Base-by-base conservation (phyloP, 2,888 invertebrate genomes). In the Dione juno region DNA sequence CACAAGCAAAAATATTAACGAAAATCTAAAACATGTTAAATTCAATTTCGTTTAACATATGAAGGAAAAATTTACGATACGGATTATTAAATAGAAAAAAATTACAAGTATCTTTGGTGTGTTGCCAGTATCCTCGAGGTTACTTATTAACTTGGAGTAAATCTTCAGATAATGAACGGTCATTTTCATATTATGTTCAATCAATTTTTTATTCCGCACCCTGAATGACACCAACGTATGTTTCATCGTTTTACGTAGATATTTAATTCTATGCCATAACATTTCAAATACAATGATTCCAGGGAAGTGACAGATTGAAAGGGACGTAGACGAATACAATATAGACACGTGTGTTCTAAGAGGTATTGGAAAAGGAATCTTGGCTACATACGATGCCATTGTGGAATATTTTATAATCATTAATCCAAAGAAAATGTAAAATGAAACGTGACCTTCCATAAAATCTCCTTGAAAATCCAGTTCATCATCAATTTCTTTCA, bases 341-440 rank as follows among this genome's bases (percentile, higher is more conserved):
- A 53, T 21, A 53, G 28, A 7, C 14, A 53, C 14, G 7, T 53
- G 28, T 11, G 28, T 14, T 28, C 7, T 28, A 28, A 53, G 28
- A 9, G 53, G 13, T 53, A 53, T 53, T 8, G 53, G 13, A 28
- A 28, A 21, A 14, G 52, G 14, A 28, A 8, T 0, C 8, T 53
- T 53, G 1, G 14, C 7, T 8, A 28, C 8, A 28, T 53, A 53
- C 13, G 21, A 21, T 3, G 28, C 28, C 7, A 53, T 53, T 14
- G 53, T 53, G 0, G 28, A 53, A 53, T 53, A 53, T 14, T 53
- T 53, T 53, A 53, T 8, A 53, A 53, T 2, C 53, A 53, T 53
- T 8, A 53, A 53, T 13, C 28, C 21, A 28, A 53, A 53, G 28
- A 53, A 53, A 28, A 53, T 13, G 2, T 53, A 53, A 53, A 53